Conservation (phyloP, 64 coral and sea anemone genomes). For the Pocillopora verrucosa region DNA sequence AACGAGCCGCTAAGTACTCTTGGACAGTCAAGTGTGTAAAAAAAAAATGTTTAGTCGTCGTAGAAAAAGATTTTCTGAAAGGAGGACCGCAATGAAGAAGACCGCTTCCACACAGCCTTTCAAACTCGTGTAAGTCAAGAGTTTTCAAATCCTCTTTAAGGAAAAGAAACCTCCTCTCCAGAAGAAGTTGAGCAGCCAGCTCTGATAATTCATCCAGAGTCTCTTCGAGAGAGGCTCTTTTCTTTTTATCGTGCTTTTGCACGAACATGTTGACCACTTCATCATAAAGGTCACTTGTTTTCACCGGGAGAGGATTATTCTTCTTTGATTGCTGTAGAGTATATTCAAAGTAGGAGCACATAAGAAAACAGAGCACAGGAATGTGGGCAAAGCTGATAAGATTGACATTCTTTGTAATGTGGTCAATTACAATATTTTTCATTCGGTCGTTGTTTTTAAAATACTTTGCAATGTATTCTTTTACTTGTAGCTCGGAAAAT, state of each 20-base stretch:
- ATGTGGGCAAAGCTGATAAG: constrained; percentile 45
- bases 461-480: constrained; percentile 40
- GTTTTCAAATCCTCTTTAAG: constrained; percentile 9
- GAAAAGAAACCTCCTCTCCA: constrained; percentile 27
- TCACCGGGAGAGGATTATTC: not conserved
- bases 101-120: constrained; percentile 23
- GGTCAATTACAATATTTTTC: constrained; percentile 10
- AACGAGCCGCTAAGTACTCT: constrained; percentile 26
- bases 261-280: constrained; percentile 22
- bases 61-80: constrained; percentile 2
- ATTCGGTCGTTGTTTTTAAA: constrained; percentile 15
- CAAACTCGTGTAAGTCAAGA: not conserved
- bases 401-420: constrained; percentile 25
- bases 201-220: constrained; percentile 22
- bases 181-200: constrained; percentile 23
- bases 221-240: not conserved
- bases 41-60: constrained; percentile 18
- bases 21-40: constrained; percentile 28
- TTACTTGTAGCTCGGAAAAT: constrained; percentile 15
- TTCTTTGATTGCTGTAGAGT: not conserved
- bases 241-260: constrained; percentile 14
- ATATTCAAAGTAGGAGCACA: constrained; percentile 36
- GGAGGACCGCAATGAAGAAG: constrained; percentile 32
- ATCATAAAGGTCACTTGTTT: not conserved
- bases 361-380: constrained; percentile 30